phyloP scores from a whole-genome alignment of 2,113 vertebrate genomes.

The Chrysemys picta region DNA sequence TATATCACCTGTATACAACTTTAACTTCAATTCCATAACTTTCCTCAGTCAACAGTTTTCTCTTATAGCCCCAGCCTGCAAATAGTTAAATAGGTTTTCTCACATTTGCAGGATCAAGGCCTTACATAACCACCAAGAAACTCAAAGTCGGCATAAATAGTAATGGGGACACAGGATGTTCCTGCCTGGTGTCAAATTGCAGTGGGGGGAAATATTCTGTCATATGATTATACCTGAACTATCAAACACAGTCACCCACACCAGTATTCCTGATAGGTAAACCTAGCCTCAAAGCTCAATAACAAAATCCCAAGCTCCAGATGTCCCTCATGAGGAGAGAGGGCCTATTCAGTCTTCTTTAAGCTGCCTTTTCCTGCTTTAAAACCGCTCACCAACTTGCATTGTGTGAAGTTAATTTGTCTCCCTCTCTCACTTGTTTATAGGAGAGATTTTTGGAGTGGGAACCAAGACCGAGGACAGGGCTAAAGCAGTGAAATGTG shows the following conservation, averaged over 20 bases:
- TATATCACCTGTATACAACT: background rate
- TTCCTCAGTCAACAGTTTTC: background rate
- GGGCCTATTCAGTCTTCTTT: background rate
- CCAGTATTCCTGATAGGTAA: background rate
- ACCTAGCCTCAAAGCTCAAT: background rate
- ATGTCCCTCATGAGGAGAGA: background rate
- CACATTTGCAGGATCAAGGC: background rate
- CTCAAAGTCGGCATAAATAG: background rate
- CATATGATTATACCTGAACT: background rate
- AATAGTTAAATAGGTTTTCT: background rate
- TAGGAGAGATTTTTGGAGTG: background rate
- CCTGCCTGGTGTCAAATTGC: background rate
- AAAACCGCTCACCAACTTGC: background rate
- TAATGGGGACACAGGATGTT: background rate
- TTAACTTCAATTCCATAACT: background rate
- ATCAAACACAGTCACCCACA: background rate
- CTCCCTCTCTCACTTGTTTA: background rate
- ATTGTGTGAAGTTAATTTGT: background rate
- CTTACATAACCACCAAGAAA: accelerated
- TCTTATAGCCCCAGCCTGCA: background rate
- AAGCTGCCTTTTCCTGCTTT: background rate
- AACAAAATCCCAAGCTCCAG: background rate
- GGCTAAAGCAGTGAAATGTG: background rate
- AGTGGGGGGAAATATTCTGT: background rate
- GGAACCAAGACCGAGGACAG: background rate